These are phyloP conservation scores for Heterodera filipjevi DNA, from an alignment of 2,888 invertebrate genomes.

Conservation along the genomic window DNA sequence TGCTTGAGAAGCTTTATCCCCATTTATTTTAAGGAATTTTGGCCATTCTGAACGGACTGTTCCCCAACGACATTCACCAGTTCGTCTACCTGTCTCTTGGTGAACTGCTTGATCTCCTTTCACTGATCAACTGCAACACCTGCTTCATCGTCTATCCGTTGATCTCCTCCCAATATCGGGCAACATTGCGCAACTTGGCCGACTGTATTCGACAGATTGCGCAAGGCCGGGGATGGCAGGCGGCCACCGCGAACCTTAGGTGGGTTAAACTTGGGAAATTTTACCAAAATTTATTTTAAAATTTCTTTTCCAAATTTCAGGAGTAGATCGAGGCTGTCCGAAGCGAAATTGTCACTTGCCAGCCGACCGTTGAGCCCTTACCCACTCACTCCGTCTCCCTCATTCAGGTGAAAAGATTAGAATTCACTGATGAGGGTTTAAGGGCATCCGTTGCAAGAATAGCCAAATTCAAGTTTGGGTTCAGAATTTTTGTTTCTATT, in stretches of 20 bases:
- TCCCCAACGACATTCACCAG: conserved; percentile 49
- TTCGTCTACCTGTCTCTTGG: conserved; percentile 52
- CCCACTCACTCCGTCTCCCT: conserved; percentile 20
- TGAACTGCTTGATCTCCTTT: conserved; percentile 50
- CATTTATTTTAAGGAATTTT: conserved; percentile 37
- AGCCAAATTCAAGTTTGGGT: no score
- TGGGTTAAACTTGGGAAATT: not conserved
- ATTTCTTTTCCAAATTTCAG: not conserved
- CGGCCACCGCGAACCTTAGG: conserved; percentile 19
- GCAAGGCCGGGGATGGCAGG: conserved; percentile 21
- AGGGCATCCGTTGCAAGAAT: no score
- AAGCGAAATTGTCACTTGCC: conserved; percentile 25
- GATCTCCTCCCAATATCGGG: conserved; percentile 41
- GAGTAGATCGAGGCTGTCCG: conserved; percentile 23
- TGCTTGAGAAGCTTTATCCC: not conserved
- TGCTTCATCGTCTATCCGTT: conserved; percentile 52
- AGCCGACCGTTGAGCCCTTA: conserved; percentile 24
- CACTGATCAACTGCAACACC: conserved; percentile 51
- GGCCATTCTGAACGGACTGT: conserved; percentile 51
- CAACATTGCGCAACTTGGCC: conserved; percentile 35
- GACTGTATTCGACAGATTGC: conserved; percentile 16
- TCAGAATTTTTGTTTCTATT: no score
- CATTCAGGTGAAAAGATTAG: conserved; percentile 14
- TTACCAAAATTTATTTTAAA: not conserved
- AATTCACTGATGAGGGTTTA: not conserved